Percentiles rank a stretch among this genome's conserved stretches.
phyloP scores from a whole-genome alignment of 2,797 vertebrate genomes.

The Phrynocephalus forsythii region DNA sequence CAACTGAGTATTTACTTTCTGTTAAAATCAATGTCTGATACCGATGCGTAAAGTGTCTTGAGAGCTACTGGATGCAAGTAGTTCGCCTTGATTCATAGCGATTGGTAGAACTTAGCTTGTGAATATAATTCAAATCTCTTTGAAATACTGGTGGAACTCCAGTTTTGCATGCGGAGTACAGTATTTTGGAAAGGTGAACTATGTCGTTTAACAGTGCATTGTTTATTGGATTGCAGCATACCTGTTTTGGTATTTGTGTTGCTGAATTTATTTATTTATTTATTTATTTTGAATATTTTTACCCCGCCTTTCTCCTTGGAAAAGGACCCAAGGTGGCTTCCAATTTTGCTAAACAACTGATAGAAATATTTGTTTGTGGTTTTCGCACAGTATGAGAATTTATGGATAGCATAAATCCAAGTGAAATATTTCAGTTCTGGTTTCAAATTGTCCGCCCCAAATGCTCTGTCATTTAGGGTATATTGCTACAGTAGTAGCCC shows the following conservation, averaged over 20 bases:
- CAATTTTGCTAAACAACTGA: slow-evolving; percentile 33
- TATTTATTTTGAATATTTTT: no score
- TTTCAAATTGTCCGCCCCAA: background rate
- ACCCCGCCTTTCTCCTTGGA: no score
- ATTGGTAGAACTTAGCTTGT: background rate
- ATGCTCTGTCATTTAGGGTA: background rate
- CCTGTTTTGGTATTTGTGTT: slow-evolving; percentile 55
- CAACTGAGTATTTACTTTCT: slow-evolving; percentile 20
- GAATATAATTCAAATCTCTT: slow-evolving; percentile 13
- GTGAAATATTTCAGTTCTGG: background rate
- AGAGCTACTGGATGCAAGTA: slow-evolving; percentile 40
- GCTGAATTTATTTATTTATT: slow-evolving; percentile 38
- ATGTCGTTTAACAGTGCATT: background rate
- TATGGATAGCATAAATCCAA: background rate
- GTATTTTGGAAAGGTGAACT: background rate
- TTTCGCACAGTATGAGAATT: slow-evolving; percentile 10
- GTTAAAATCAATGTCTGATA: slow-evolving; percentile 37
- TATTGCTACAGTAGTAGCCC: background rate
- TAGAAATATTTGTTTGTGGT: background rate
- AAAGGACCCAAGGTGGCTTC: no score
- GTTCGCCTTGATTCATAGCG: slow-evolving; percentile 47
- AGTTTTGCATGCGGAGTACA: slow-evolving; percentile 43
- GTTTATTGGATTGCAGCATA: slow-evolving; percentile 38
- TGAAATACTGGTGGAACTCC: slow-evolving; percentile 2
- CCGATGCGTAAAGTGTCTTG: slow-evolving; percentile 40